Evolutionary conservation across 2,113 vertebrate genomes (phyloP).

Genomic region (Grammomys dolichurus): DNA sequence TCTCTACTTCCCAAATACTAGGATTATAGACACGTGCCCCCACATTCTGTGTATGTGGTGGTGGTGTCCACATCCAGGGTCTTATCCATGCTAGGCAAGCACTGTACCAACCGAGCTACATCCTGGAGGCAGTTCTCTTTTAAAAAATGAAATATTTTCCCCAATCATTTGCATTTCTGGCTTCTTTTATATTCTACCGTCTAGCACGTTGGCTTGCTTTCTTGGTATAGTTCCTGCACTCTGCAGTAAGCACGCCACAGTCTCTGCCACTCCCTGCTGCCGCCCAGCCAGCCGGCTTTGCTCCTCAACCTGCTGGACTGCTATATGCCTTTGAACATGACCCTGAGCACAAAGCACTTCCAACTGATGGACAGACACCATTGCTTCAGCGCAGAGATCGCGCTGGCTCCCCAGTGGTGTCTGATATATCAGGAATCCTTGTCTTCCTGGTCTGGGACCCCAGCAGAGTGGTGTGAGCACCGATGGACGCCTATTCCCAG

Average conservation of each 20-base stretch:
- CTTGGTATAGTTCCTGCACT: not conserved
- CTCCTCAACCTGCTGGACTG: not conserved
- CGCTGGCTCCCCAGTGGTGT: not conserved
- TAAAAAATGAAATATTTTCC: not conserved
- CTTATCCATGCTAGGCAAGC: no score
- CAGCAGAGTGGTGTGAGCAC: not conserved
- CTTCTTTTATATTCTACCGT: not conserved
- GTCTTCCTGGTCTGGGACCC: not conserved
- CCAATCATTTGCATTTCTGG: constrained; percentile 5
- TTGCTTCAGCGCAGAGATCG: not conserved
- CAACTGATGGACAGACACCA: not conserved
- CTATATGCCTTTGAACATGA: not conserved
- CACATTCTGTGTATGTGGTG: no score
- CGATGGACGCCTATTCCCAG: not conserved
- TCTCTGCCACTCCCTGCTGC: not conserved
- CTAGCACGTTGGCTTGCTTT: not conserved
- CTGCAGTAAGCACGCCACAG: not conserved
- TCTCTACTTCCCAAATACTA: not conserved
- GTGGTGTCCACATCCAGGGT: not conserved
- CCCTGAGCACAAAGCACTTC: not conserved
- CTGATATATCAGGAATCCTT: not conserved
- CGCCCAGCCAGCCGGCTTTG: not conserved
- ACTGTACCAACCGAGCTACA: not conserved
- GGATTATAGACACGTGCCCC: not conserved
- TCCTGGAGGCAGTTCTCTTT: not conserved